Base-by-base conservation (phyloP, 2,888 invertebrate species). In the Fragum whitleyi region DNA sequence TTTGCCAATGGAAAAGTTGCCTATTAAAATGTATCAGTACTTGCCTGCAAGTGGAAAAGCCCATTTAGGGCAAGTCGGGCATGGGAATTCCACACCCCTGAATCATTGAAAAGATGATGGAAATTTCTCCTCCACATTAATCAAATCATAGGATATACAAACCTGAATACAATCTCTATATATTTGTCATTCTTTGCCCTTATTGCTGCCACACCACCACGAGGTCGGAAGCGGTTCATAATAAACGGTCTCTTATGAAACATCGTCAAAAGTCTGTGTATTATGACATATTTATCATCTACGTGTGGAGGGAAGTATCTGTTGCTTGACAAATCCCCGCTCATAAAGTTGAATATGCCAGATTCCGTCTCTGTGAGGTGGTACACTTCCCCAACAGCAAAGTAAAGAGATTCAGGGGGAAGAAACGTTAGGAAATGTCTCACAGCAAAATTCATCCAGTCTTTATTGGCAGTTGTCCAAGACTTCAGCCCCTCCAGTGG, bases 241-340 rank as follows among this genome's bases (percentile, higher is more conserved):
- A 94, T 77, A 75, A 94, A 94, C 16, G 93, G 92, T 5, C 90
- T 87, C 9, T 91, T 90, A 85, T 94, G 94, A 81, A 94, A 92
- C 88, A 92, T 85, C 28, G 88, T 74, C 6, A 93, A 85, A 26
- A 93, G 77, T 16, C 90, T 85, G 74, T 93, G 92, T 21, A 93
- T 70, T 23, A 90, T 77, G 6, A 88, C 79, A 62, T 86, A 72
- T 11, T 87, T 82, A 1, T 87, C 87, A 21, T 83, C 81, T 1
- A 84, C 81, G 29, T 77, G 74, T 7, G 92, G 91, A 23, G 94
- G 93, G 55, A 89, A 85, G 74, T 90, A 93, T 28, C 93, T 85
- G 69, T 91, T 92, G 74, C 89, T 92, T 21, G 91, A 88, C 19
- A 86, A 61, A n/a, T 77, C 62, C 14, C 57, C 39, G 2, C 21